Evolutionary conservation across 2,888 invertebrate genomes (phyloP).

Genomic region (Caenorhabditis sp.): DNA sequence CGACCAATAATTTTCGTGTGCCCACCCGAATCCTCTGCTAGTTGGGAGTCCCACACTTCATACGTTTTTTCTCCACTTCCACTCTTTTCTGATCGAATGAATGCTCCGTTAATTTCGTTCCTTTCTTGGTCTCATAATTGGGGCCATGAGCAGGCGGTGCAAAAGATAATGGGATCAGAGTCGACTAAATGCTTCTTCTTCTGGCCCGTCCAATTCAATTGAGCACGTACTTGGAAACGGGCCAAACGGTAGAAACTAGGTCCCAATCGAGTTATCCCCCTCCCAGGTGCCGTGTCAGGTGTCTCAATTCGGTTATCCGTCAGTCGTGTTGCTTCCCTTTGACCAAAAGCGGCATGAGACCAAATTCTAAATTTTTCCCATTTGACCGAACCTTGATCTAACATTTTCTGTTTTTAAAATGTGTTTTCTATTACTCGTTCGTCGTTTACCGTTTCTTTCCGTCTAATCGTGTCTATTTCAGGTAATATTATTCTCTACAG

Average conservation of each 20-base stretch:
- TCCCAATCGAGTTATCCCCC: neutral
- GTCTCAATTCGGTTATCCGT: neutral
- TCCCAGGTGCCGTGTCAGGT: neutral
- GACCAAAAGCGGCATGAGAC: neutral
- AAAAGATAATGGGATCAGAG: constrained; percentile 43
- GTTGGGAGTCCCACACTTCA: no score
- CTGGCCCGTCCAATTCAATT: constrained; percentile 45
- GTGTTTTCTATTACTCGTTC: no score
- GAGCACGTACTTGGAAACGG: constrained; percentile 8
- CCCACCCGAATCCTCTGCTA: neutral
- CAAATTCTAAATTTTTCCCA: neutral
- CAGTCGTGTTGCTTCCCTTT: no score
- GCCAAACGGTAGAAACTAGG: constrained; percentile 2
- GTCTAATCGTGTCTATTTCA: constrained; percentile 10
- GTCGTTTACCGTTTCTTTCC: neutral
- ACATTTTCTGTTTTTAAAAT: no score
- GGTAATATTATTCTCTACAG: neutral
- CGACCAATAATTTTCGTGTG: constrained; percentile 36
- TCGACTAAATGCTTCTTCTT: neutral
- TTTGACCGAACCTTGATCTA: neutral
- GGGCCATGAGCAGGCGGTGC: constrained; percentile 19
- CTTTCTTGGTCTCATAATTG: constrained; percentile 4
- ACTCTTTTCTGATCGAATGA: neutral
- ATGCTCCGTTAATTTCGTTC: constrained; percentile 8
- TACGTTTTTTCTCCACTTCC: constrained; percentile 4